A percentile compares a stretch with the other conserved stretches of the same genome.
Evolutionary conservation across 1,140 invertebrate genomes (phyloP).

Genomic region (Rhopalosiphum padi): DNA sequence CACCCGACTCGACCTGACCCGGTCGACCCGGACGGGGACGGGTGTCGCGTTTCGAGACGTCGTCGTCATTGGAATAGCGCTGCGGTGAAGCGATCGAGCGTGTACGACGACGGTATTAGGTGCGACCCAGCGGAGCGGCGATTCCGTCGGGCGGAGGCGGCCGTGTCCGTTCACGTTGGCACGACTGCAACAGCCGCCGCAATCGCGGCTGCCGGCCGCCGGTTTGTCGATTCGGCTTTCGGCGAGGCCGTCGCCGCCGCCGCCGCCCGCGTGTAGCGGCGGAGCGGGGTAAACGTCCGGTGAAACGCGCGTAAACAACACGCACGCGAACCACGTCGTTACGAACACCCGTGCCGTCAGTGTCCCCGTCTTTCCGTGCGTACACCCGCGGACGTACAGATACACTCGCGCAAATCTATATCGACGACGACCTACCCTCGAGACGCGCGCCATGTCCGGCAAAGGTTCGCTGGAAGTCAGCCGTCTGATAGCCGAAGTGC

Average conservation of each 20-base stretch:
- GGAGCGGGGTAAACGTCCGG: constrained; percentile 50
- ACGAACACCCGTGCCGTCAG: neutral
- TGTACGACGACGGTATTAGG: neutral
- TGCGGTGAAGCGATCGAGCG: neutral
- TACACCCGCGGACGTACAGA: too few relatives aligned
- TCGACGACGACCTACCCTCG: neutral
- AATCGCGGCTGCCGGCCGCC: neutral
- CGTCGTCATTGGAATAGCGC: neutral
- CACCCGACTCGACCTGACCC: too few relatives aligned
- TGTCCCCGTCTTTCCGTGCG: neutral
- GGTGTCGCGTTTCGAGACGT: neutral
- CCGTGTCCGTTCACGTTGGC: constrained; percentile 39
- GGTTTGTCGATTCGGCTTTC: constrained; percentile 25
- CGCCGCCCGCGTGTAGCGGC: constrained; percentile 37
- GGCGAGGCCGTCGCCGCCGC: neutral
- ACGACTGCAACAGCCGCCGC: constrained; percentile 27
- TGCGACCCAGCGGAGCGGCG: constrained; percentile 5
- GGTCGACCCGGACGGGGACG: too few relatives aligned
- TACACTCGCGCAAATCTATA: too few relatives aligned
- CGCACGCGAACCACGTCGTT: neutral
- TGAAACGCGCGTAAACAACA: constrained; percentile 17
- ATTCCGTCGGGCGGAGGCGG: constrained; percentile 24
- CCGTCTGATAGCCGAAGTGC: constrained; percentile 20
- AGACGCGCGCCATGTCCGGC: neutral
- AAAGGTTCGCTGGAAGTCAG: neutral